A percentile compares a stretch with the other conserved stretches of the same genome.
Evolutionary conservation across 2,797 vertebrate genomes (phyloP).

Genomic region (Chiroxiphia lanceolata): DNA sequence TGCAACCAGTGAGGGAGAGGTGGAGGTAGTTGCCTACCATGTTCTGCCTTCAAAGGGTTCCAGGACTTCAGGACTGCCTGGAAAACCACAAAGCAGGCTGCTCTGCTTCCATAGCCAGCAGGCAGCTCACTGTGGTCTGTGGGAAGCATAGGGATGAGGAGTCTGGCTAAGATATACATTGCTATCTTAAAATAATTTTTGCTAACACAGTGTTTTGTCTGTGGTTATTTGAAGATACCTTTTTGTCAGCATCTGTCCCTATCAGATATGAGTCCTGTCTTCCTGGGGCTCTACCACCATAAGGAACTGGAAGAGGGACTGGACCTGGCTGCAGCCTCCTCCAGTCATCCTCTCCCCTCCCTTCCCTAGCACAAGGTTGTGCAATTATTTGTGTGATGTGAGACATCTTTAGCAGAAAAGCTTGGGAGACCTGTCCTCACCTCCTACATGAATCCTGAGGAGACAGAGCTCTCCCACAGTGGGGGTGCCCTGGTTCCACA

Average conservation of each 20-base stretch:
- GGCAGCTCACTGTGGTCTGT: neutral
- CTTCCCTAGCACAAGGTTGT: neutral
- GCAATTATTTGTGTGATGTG: neutral
- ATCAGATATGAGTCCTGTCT: neutral
- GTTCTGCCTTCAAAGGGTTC: neutral
- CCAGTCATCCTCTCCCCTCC: neutral
- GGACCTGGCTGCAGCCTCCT: neutral
- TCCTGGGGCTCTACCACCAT: neutral
- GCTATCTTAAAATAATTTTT: neutral
- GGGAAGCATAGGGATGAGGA: neutral
- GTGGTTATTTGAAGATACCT: neutral
- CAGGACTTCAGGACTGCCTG: neutral
- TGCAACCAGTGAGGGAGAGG: neutral
- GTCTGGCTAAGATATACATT: neutral
- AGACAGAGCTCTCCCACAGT: neutral
- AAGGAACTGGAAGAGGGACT: neutral
- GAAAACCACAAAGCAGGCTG: neutral
- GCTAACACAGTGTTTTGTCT: neutral
- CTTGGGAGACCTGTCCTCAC: conserved; percentile 5
- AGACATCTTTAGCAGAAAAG: conserved; percentile 5
- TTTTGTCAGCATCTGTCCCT: neutral
- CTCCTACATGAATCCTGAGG: neutral
- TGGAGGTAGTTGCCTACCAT: neutral
- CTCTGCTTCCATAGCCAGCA: neutral
- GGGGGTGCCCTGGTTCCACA: neutral